Conservation (phyloP, 2,888 invertebrate genomes). For the Patella caerulea region DNA sequence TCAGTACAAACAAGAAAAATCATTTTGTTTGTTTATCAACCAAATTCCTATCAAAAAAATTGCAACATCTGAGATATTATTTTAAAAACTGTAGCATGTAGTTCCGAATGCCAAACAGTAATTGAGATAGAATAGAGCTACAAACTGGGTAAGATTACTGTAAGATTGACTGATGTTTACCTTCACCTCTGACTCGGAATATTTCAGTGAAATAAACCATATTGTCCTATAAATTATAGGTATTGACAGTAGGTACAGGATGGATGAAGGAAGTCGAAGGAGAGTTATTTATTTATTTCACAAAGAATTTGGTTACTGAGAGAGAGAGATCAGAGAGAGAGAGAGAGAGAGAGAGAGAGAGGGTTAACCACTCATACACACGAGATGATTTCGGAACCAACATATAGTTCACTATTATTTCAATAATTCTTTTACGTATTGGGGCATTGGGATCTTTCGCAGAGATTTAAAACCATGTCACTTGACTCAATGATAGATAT, state of each 20-base stretch:
- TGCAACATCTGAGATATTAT: too few species aligned
- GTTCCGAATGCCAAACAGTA: too few species aligned
- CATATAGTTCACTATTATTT: background rate
- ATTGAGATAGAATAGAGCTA: background rate
- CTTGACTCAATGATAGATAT: too few species aligned
- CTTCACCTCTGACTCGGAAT: background rate
- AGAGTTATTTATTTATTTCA: too few species aligned
- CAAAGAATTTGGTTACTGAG: background rate
- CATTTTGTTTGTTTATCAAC: too few species aligned
- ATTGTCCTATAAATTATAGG: background rate
- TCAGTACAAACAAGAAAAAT: too few species aligned
- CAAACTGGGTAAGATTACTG: background rate
- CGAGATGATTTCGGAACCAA: background rate
- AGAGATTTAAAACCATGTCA: too few species aligned
- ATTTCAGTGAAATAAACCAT: constrained; percentile 2
- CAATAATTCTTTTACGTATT: background rate
- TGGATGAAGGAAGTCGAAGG: too few species aligned
- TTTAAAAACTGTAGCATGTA: too few species aligned
- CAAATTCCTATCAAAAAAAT: too few species aligned
- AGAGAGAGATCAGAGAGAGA: constrained; percentile 6
- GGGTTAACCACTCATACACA: too few species aligned
- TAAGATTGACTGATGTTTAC: background rate
- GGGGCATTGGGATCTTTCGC: background rate
- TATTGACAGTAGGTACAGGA: too few species aligned
- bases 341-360: background rate